Percentiles rank a stretch among this genome's conserved stretches.
Conservation (phyloP, 2,797 vertebrate species). For the Oreortyx pictus region DNA sequence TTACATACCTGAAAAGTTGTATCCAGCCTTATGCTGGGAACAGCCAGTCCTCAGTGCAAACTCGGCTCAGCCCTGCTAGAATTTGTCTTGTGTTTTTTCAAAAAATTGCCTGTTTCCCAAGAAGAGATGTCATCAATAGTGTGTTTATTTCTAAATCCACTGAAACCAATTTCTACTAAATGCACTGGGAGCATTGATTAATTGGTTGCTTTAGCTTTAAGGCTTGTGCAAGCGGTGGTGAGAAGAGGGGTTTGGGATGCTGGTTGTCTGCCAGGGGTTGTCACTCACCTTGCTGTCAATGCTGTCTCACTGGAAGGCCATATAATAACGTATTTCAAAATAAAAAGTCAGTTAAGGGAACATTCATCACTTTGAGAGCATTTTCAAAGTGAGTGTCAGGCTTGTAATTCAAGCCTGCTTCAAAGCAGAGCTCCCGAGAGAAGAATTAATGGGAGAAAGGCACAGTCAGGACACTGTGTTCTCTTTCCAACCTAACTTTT, state of each 20-base stretch:
- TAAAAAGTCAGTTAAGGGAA: slow-evolving; percentile 61
- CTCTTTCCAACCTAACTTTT: neutral
- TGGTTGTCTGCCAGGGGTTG: slow-evolving; percentile 28
- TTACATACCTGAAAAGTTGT: neutral
- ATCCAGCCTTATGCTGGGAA: neutral
- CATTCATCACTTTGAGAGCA: slow-evolving; percentile 70
- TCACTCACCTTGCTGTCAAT: slow-evolving; percentile 60
- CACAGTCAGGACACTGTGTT: neutral
- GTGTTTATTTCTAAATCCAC: slow-evolving; percentile 38
- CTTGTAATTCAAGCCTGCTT: slow-evolving; percentile 69
- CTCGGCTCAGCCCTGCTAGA: fast-evolving
- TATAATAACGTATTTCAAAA: slow-evolving; percentile 71
- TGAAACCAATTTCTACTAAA: slow-evolving; percentile 13
- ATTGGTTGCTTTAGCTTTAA: slow-evolving; percentile 25
- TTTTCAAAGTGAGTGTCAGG: slow-evolving; percentile 67
- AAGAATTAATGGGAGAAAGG: neutral
- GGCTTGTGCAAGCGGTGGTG: neutral
- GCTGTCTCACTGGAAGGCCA: slow-evolving; percentile 53
- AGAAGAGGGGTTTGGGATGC: neutral
- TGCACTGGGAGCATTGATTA: neutral
- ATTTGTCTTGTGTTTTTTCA: neutral
- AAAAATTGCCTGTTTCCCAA: neutral
- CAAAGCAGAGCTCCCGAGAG: slow-evolving; percentile 46
- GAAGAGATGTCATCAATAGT: neutral
- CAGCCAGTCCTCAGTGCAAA: neutral